Evolutionary conservation across 1,140 invertebrate genomes (phyloP).

Genomic region (Tribolium madens): DNA sequence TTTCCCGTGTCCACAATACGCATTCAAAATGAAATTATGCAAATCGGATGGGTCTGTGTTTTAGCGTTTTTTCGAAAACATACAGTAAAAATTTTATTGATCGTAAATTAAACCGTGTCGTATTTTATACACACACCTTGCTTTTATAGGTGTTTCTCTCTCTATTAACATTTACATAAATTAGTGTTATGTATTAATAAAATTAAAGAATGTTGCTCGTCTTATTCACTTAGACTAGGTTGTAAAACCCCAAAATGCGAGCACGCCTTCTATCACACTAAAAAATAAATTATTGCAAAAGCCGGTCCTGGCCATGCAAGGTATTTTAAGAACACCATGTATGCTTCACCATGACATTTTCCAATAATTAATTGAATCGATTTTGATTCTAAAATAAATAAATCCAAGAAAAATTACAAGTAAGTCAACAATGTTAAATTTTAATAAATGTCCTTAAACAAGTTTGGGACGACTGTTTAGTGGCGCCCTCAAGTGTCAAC

Average conservation of each 20-base stretch:
- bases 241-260: slow-evolving; percentile 9
- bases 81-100: slow-evolving; percentile 44
- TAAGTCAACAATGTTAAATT: too few relatives aligned
- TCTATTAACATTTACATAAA: slow-evolving; percentile 43
- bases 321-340: neutral
- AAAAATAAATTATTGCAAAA: neutral
- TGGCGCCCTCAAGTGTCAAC: too few relatives aligned
- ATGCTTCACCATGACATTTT: too few relatives aligned
- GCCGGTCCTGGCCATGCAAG: neutral
- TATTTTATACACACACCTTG: slow-evolving; percentile 39
- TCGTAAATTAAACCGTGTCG: slow-evolving; percentile 38
- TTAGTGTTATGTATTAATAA: slow-evolving; percentile 43
- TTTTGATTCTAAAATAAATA: too few relatives aligned
- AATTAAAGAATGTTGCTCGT: slow-evolving; percentile 38
- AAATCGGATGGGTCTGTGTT: slow-evolving; percentile 35
- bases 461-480: too few relatives aligned
- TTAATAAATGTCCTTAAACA: too few relatives aligned
- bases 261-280: neutral
- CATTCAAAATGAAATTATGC: slow-evolving; percentile 36
- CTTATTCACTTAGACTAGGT: slow-evolving; percentile 11
- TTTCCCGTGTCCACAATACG: slow-evolving; percentile 22
- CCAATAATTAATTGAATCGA: too few relatives aligned
- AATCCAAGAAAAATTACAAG: too few relatives aligned
- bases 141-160: slow-evolving; percentile 37
- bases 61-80: slow-evolving; percentile 37